Conservation (phyloP, 2,797 vertebrate species). For the Lophius americanus region DNA sequence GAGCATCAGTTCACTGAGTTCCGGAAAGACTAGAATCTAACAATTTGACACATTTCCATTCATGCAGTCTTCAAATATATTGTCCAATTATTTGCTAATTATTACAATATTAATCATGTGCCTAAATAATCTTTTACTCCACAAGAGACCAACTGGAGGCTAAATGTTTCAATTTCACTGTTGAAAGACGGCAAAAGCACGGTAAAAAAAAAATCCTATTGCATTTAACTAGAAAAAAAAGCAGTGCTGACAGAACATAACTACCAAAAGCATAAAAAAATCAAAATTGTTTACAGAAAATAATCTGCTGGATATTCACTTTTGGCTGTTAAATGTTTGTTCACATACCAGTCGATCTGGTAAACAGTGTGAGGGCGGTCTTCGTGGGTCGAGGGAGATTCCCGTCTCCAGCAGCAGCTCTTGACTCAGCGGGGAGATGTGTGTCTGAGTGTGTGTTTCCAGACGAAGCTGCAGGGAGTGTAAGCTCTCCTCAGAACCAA, state of each 20-base stretch:
- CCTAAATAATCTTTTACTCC: neutral
- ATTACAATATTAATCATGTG: neutral
- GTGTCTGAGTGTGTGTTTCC: slow-evolving; percentile 89
- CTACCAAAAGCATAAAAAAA: neutral
- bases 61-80: neutral
- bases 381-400: slow-evolving; percentile 93
- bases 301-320: neutral
- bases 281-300: neutral
- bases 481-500: slow-evolving; percentile 91
- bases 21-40: neutral
- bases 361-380: slow-evolving; percentile 93
- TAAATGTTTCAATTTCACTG: neutral
- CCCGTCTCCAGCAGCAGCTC: slow-evolving; percentile 95
- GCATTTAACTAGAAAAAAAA: no score
- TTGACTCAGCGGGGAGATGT: slow-evolving; percentile 90
- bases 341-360: slow-evolving; percentile 90
- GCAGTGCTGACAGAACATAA: no score
- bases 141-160: neutral
- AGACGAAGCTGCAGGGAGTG: slow-evolving; percentile 93
- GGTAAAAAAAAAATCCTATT: neutral
- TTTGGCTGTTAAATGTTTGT: slow-evolving; percentile 13
- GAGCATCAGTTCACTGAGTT: no score
- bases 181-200: slow-evolving; percentile 1
- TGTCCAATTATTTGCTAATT: neutral
- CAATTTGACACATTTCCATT: neutral